Evolutionary conservation across 1,140 invertebrate genomes (phyloP).

Genomic region (fruit fly (Drosophila melanogaster)): DNA sequence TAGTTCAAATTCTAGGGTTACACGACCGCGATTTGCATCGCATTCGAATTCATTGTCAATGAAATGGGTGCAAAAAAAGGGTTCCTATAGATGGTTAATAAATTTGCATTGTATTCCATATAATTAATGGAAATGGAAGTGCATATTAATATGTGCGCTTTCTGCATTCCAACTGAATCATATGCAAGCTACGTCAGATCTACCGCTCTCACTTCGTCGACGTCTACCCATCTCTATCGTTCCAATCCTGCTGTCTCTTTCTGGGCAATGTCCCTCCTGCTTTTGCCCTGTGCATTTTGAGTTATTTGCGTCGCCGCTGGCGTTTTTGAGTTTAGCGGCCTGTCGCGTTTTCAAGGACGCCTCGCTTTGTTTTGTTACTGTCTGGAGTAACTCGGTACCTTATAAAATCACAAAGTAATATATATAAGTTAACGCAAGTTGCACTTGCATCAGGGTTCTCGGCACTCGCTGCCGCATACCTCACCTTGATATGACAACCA

Average conservation of each 20-base stretch:
- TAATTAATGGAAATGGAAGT: slow-evolving; percentile 40
- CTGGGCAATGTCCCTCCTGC: slow-evolving; percentile 27
- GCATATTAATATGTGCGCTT: slow-evolving; percentile 33
- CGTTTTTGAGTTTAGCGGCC: slow-evolving; percentile 73
- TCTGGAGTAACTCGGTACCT: slow-evolving; percentile 59
- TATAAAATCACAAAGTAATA: slow-evolving; percentile 16
- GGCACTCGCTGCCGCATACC: no score
- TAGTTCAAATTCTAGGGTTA: slow-evolving; percentile 42
- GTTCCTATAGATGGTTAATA: slow-evolving; percentile 4
- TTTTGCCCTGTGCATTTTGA: slow-evolving; percentile 48
- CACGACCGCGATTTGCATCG: slow-evolving; percentile 19
- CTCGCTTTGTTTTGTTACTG: slow-evolving; percentile 75
- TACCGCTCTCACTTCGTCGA: slow-evolving; percentile 5
- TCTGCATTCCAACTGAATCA: slow-evolving; percentile 28
- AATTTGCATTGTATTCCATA: slow-evolving; percentile 9
- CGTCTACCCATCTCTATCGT: neutral
- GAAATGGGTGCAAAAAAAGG: slow-evolving; percentile 2
- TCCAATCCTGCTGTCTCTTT: slow-evolving; percentile 8
- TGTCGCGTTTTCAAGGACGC: slow-evolving; percentile 72
- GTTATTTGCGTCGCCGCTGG: slow-evolving; percentile 64
- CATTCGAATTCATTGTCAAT: neutral
- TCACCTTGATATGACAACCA: no score
- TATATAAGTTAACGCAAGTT: no score
- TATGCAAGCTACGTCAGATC: slow-evolving; percentile 7
- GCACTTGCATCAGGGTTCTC: no score